Percentiles rank a stretch among this genome's conserved stretches.
Evolutionary conservation across 2,888 invertebrate genomes (phyloP).

Genomic region (Torymus texanus): DNA sequence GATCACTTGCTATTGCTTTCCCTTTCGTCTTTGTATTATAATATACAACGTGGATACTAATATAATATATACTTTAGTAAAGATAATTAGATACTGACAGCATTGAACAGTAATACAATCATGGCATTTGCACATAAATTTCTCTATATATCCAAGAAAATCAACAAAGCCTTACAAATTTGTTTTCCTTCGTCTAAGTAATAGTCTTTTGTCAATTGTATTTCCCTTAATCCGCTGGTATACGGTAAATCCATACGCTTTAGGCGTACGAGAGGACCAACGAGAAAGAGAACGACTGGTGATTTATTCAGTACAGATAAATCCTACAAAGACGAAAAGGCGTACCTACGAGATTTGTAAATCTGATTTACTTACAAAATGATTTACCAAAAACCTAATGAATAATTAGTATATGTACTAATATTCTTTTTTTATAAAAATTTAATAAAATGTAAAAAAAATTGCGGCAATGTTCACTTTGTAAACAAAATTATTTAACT

Average conservation of each 20-base stretch:
- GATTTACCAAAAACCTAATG: conserved; percentile 23
- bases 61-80: conserved; percentile 30
- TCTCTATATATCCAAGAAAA: conserved; percentile 31
- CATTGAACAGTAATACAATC: conserved; percentile 40
- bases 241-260: conserved; percentile 36
- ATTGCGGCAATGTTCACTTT: too few relatives aligned
- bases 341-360: conserved; percentile 34
- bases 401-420: too few relatives aligned
- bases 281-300: conserved; percentile 16
- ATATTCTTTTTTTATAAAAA: too few relatives aligned
- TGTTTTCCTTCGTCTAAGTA: conserved; percentile 44
- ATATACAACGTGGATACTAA: conserved; percentile 1
- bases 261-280: conserved; percentile 7
- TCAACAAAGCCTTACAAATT: conserved; percentile 51
- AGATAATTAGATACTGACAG: conserved; percentile 45
- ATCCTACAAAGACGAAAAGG: conserved; percentile 40
- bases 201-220: conserved; percentile 56
- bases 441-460: too few relatives aligned
- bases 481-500: too few relatives aligned
- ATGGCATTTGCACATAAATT: conserved; percentile 54
- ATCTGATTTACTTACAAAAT: conserved; percentile 51
- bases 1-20: too few relatives aligned
- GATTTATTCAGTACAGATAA: conserved; percentile 48
- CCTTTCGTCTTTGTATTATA: too few relatives aligned
- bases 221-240: conserved; percentile 47